Evolutionary conservation across 2,888 invertebrate genomes (phyloP).

Genomic region (Diogma glabrata): DNA sequence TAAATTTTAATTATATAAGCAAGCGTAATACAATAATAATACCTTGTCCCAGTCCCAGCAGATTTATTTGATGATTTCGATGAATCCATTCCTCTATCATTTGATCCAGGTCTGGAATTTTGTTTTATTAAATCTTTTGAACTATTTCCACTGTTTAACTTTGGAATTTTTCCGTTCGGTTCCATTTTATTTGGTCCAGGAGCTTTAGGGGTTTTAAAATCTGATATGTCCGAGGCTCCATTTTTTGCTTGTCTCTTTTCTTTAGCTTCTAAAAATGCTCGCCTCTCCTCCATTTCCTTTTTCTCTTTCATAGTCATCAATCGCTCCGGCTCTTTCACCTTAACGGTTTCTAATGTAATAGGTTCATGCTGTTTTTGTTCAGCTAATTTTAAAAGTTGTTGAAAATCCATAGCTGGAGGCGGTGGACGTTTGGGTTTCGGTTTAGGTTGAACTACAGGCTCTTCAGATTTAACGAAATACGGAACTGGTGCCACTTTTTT

Average conservation of each 20-base stretch:
- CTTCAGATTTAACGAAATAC: constrained; percentile 33
- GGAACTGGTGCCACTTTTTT: constrained; percentile 13
- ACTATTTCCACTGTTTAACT: constrained; percentile 32
- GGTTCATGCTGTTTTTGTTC: constrained; percentile 76
- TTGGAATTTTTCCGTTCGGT: constrained; percentile 41
- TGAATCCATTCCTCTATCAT: too few relatives aligned
- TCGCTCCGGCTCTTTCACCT: constrained; percentile 51
- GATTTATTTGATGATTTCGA: too few relatives aligned
- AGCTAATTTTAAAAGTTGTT: constrained; percentile 66
- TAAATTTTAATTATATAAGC: too few relatives aligned
- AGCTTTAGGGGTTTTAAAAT: constrained; percentile 21
- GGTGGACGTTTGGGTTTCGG: constrained; percentile 41
- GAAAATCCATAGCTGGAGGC: constrained; percentile 69
- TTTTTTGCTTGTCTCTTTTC: constrained; percentile 40
- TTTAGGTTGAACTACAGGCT: constrained; percentile 25
- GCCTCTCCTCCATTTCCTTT: constrained; percentile 59
- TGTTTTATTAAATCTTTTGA: too few relatives aligned
- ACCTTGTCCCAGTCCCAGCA: too few relatives aligned
- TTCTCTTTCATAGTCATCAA: constrained; percentile 73
- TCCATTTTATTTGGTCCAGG: constrained; percentile 23
- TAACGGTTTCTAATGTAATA: constrained; percentile 40
- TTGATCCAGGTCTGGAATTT: too few relatives aligned
- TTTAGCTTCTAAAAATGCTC: constrained; percentile 48
- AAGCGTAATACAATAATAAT: too few relatives aligned
- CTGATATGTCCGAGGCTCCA: constrained; percentile 20